phyloP scores from a whole-genome alignment of 2,113 vertebrate species.

The Plotosus lineatus region DNA sequence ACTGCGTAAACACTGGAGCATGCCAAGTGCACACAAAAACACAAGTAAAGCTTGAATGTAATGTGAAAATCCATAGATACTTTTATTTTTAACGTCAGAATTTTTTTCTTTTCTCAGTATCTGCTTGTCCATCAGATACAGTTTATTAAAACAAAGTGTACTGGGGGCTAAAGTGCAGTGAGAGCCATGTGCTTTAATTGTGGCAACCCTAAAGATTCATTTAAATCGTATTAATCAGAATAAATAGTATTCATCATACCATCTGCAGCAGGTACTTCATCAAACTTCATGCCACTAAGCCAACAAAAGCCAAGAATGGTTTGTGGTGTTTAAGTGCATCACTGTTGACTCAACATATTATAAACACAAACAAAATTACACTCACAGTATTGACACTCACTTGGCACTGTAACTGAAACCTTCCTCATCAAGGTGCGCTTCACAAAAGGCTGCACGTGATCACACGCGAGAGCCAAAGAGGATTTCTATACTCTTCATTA shows the following conservation, averaged over 20 bases:
- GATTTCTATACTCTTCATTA: constrained; percentile 37
- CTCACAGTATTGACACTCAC: constrained; percentile 4
- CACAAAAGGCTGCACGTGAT: constrained; percentile 43
- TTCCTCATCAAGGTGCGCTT: constrained; percentile 36
- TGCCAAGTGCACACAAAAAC: constrained; percentile 38
- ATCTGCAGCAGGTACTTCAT: background rate
- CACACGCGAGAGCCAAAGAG: constrained; percentile 36
- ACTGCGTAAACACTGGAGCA: constrained; percentile 39
- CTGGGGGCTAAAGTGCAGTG: background rate
- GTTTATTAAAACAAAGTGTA: background rate
- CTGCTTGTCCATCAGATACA: background rate
- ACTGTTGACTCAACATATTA: background rate
- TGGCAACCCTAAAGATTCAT: too few relatives aligned
- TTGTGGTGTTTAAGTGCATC: background rate
- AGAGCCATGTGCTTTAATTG: too few relatives aligned
- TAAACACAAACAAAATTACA: constrained; percentile 2
- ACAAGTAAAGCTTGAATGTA: background rate
- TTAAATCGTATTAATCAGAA: too few relatives aligned
- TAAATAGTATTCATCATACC: background rate
- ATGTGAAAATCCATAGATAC: background rate
- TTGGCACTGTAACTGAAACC: constrained; percentile 42
- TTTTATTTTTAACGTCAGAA: background rate
- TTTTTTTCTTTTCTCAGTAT: constrained; percentile 1
- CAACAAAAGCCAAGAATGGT: background rate
- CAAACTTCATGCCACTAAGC: background rate